These are phyloP conservation scores for Huso huso DNA, from an alignment of 2,797 vertebrate genomes.

Conservation along the genomic window DNA sequence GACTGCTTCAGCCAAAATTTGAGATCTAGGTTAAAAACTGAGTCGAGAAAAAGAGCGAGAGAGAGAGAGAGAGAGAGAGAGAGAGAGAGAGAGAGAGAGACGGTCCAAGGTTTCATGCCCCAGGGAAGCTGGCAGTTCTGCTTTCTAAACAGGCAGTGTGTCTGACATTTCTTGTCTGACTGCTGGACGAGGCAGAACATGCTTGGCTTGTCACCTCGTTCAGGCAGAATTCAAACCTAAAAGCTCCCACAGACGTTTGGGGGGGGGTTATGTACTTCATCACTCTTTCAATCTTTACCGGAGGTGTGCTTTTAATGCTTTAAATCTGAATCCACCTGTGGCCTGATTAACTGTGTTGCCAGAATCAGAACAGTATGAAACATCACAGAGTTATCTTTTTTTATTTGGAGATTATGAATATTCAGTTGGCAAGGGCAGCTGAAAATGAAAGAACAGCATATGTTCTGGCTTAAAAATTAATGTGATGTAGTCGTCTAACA, in stretches of 20 bases:
- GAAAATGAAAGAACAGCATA: constrained; percentile 43
- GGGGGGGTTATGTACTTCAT: neutral
- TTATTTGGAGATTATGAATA: constrained; percentile 14
- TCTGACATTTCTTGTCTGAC: neutral
- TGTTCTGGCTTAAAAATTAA: constrained; percentile 54
- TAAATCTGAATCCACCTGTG: neutral
- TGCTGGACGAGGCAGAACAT: neutral
- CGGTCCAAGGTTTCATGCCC: too few species aligned
- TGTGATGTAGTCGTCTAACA: constrained; percentile 23
- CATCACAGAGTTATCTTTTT: too few species aligned
- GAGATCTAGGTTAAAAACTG: too few species aligned
- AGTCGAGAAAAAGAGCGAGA: too few species aligned
- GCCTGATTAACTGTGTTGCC: neutral
- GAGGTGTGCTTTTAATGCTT: neutral
- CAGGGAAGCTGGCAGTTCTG: neutral
- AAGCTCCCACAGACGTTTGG: neutral
- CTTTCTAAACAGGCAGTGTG: neutral
- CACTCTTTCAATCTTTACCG: neutral
- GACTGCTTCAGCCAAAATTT: too few species aligned
- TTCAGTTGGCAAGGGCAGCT: constrained; percentile 37
- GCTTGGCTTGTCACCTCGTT: neutral
- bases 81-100: too few species aligned
- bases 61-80: too few species aligned
- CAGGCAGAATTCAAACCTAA: neutral
- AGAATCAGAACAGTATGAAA: neutral